phyloP scores from a whole-genome alignment of 2,797 vertebrate genomes.

The Hyperoplus lanceolatus region DNA sequence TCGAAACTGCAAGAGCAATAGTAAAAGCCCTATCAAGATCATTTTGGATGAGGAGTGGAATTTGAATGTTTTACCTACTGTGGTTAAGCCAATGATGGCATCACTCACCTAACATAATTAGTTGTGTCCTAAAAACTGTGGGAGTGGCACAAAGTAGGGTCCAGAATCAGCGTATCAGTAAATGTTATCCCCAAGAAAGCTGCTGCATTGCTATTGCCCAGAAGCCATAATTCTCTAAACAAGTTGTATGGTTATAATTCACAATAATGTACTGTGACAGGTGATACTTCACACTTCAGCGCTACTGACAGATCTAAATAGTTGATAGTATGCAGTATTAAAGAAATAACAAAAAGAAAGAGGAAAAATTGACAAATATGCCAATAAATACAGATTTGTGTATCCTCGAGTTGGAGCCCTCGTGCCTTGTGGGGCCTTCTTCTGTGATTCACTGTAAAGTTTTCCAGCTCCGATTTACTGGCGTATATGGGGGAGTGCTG shows the following conservation, averaged over 20 bases:
- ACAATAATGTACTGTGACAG: slow-evolving; percentile 24
- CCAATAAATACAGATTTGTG: slow-evolving; percentile 63
- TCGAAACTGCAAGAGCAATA: neutral
- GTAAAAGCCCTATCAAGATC: neutral
- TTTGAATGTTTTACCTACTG: neutral
- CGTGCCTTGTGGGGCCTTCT: slow-evolving; percentile 41
- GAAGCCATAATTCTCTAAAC: slow-evolving; percentile 28
- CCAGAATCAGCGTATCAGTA: neutral
- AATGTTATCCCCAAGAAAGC: neutral
- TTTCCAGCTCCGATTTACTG: slow-evolving; percentile 63
- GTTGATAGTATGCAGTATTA: slow-evolving; percentile 36
- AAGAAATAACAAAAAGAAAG: slow-evolving; percentile 36
- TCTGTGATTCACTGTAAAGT: slow-evolving; percentile 60
- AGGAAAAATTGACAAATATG: slow-evolving; percentile 48
- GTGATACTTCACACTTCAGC: neutral
- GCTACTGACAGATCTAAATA: slow-evolving; percentile 48
- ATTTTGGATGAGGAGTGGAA: neutral
- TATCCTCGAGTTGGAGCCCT: slow-evolving; percentile 21
- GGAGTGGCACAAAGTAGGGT: neutral
- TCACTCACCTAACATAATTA: neutral
- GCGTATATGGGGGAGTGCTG: slow-evolving; percentile 42
- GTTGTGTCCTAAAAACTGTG: neutral
- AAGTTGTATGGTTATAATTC: slow-evolving; percentile 25
- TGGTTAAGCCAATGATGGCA: no score
- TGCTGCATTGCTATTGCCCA: neutral